Evolutionary conservation across 1,140 invertebrate genomes (phyloP).

Genomic region (Drosophila funebris): DNA sequence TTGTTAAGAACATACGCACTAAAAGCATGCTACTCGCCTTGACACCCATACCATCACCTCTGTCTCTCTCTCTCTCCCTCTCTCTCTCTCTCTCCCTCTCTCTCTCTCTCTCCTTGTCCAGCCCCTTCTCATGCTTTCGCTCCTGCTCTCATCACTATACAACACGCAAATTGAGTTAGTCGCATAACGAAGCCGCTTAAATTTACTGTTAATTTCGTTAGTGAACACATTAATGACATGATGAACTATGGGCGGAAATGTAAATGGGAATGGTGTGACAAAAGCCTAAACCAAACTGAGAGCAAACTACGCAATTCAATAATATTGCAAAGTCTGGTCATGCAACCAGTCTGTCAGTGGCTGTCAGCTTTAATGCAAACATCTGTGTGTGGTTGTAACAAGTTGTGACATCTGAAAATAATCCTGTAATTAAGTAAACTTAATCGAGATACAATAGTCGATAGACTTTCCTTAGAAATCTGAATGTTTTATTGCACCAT

Average conservation of each 20-base stretch:
- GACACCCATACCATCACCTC: not conserved
- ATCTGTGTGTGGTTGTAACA: not conserved
- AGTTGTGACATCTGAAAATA: not conserved
- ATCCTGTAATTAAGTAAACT: not conserved
- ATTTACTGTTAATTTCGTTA: conserved; percentile 78
- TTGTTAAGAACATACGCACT: conserved; percentile 51
- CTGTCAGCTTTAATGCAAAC: conserved; percentile 16
- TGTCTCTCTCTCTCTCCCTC: not conserved
- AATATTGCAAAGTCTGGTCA: not conserved
- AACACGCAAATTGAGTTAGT: conserved; percentile 68
- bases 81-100: not conserved
- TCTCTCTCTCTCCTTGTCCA: not conserved
- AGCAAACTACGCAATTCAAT: conserved; percentile 23
- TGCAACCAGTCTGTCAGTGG: conserved; percentile 15
- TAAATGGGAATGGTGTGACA: not conserved
- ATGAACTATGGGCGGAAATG: conserved; percentile 24
- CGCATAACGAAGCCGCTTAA: conserved; percentile 63
- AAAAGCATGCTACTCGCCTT: conserved; percentile 39
- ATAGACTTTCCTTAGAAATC: not conserved
- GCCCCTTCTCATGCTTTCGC: no score
- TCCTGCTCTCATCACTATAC: not conserved
- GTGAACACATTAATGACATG: conserved; percentile 65
- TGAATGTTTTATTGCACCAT: no score
- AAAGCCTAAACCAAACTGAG: conserved; percentile 59
- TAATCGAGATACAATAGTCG: not conserved